phyloP scores from a whole-genome alignment of 2,888 invertebrate genomes.

The Automeris io region DNA sequence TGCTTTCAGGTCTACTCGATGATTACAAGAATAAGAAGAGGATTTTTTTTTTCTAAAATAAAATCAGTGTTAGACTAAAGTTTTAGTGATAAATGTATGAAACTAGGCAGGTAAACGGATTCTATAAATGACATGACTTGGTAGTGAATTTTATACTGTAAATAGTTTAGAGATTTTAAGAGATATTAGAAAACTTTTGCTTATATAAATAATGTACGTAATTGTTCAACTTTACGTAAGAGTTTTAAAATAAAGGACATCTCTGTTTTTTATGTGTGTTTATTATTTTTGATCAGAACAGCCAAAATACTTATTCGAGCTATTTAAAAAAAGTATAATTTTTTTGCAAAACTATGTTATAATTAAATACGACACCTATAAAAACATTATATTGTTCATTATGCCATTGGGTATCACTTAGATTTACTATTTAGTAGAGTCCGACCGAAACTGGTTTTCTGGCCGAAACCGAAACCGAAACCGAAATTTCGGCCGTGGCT shows the following conservation, averaged over 20 bases:
- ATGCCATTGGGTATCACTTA: too few relatives aligned
- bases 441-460: too few relatives aligned
- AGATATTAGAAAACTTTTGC: slow-evolving; percentile 62
- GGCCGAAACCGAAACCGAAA: too few relatives aligned
- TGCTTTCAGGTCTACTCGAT: slow-evolving; percentile 57
- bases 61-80: slow-evolving; percentile 61
- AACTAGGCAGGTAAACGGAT: slow-evolving; percentile 49
- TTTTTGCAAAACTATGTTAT: too few relatives aligned
- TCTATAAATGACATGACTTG: slow-evolving; percentile 48
- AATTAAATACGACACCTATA: too few relatives aligned
- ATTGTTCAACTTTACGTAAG: slow-evolving; percentile 60
- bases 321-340: too few relatives aligned
- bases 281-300: slow-evolving; percentile 19
- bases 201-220: slow-evolving; percentile 63
- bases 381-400: too few relatives aligned
- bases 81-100: slow-evolving; percentile 45
- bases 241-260: slow-evolving; percentile 56
- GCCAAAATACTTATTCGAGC: too few relatives aligned
- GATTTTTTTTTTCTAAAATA: slow-evolving; percentile 42
- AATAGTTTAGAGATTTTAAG: slow-evolving; percentile 54
- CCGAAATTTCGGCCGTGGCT: too few relatives aligned
- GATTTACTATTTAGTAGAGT: too few relatives aligned
- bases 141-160: slow-evolving; percentile 74
- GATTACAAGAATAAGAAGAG: slow-evolving; percentile 40
- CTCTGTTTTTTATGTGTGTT: slow-evolving; percentile 41